Percentiles rank a stretch among this genome's conserved stretches.
phyloP scores from a whole-genome alignment of 2,888 invertebrate genomes.

The Clostera curtula region DNA sequence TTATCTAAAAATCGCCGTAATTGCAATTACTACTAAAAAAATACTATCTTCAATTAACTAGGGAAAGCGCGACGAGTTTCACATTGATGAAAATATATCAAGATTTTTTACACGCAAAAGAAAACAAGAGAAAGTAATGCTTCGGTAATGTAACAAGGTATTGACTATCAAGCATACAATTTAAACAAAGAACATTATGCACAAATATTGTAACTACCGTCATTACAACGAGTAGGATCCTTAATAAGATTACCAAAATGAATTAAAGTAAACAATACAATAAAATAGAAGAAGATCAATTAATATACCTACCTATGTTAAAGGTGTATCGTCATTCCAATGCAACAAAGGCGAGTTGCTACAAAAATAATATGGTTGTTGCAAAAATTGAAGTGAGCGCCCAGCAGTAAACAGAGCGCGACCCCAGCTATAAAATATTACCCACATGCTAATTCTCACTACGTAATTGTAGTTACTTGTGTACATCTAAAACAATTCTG shows the following conservation, averaged over 20 bases:
- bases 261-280: constrained; percentile 4
- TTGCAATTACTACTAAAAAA: constrained; percentile 56
- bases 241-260: constrained; percentile 24
- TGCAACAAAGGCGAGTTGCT: constrained; percentile 52
- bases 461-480: constrained; percentile 45
- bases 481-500: constrained; percentile 55
- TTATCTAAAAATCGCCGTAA: constrained; percentile 44
- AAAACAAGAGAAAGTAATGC: constrained; percentile 54
- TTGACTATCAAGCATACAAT: too few species aligned
- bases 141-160: too few species aligned
- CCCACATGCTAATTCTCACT: constrained; percentile 69
- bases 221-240: too few species aligned
- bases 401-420: constrained; percentile 61
- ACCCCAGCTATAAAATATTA: constrained; percentile 65
- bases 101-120: constrained; percentile 72
- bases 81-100: constrained; percentile 62
- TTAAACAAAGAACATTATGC: too few species aligned
- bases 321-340: constrained; percentile 14
- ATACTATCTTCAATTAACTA: constrained; percentile 61
- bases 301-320: constrained; percentile 12
- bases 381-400: constrained; percentile 63
- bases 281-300: neutral
- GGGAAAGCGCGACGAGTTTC: constrained; percentile 65
- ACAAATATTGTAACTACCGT: too few species aligned
- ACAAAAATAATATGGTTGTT: constrained; percentile 58